phyloP scores from a whole-genome alignment of 2,113 vertebrate genomes.

The Pedetes capensis region DNA sequence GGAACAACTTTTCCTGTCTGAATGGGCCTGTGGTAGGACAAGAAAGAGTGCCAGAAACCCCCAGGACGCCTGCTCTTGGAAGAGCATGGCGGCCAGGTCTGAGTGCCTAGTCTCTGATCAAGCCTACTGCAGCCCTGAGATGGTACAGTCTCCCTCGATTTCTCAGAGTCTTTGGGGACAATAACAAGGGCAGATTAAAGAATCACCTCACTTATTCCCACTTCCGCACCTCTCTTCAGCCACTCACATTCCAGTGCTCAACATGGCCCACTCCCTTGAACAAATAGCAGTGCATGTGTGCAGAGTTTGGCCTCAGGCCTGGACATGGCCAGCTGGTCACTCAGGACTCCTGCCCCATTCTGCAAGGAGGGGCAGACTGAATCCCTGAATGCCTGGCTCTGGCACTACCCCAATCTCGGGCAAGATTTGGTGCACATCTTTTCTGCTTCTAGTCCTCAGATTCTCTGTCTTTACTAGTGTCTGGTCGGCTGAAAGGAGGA shows the following conservation, averaged over 20 bases:
- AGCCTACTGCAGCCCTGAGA: neutral
- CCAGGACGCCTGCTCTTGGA: neutral
- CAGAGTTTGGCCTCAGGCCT: neutral
- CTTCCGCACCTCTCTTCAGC: neutral
- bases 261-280: neutral
- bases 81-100: neutral
- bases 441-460: neutral
- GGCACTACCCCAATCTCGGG: neutral
- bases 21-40: neutral
- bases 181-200: neutral
- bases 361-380: neutral
- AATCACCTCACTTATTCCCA: neutral
- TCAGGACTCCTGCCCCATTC: neutral
- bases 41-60: neutral
- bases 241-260: neutral
- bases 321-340: neutral
- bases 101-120: neutral
- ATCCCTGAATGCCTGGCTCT: neutral
- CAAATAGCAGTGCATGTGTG: slow-evolving; percentile 11
- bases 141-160: neutral
- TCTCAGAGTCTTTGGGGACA: slow-evolving; percentile 29
- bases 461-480: neutral
- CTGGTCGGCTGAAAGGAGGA: neutral
- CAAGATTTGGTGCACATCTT: neutral
- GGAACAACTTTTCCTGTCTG: neutral